These are phyloP conservation scores for Cheilosia variabilis DNA, from an alignment of 2,888 invertebrate genomes.

Conservation along the genomic window DNA sequence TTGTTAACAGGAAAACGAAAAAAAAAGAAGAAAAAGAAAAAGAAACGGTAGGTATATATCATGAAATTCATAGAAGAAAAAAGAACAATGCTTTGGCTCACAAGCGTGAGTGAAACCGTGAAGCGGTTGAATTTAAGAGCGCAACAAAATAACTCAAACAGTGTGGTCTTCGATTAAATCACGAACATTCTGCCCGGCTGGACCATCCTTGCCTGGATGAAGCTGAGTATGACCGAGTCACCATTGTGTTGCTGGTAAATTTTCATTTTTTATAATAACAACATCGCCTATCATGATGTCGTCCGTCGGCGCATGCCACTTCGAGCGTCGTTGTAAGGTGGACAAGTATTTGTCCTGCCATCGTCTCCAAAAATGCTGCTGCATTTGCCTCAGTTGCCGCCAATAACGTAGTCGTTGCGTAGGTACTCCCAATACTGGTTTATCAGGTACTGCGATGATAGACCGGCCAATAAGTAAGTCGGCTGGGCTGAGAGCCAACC, in stretches of 20 bases:
- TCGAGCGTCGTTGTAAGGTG: constrained; percentile 35
- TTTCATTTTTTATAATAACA: constrained; percentile 33
- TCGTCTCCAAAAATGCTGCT: constrained; percentile 42
- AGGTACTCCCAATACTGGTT: constrained; percentile 32
- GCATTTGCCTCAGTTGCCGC: constrained; percentile 37
- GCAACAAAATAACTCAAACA: neutral
- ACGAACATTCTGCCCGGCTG: constrained; percentile 41
- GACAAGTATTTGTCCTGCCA: constrained; percentile 29
- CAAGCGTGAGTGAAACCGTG: neutral
- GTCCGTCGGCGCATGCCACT: constrained; percentile 26
- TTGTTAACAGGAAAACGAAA: no score
- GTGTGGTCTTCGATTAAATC: constrained; percentile 5
- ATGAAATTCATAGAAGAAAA: no score
- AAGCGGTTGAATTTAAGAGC: no score
- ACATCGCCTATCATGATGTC: constrained; percentile 42
- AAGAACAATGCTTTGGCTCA: no score
- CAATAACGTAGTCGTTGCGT: constrained; percentile 33
- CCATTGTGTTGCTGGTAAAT: constrained; percentile 35
- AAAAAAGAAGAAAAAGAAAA: no score
- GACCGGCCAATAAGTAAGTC: constrained; percentile 42
- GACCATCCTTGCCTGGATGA: constrained; percentile 35
- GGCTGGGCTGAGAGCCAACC: constrained; percentile 43
- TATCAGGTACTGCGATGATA: constrained; percentile 35
- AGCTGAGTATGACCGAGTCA: constrained; percentile 25
- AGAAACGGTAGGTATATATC: no score